These are phyloP conservation scores for Radopholus similis DNA, from an alignment of 1,140 invertebrate species.

Conservation along the genomic window DNA sequence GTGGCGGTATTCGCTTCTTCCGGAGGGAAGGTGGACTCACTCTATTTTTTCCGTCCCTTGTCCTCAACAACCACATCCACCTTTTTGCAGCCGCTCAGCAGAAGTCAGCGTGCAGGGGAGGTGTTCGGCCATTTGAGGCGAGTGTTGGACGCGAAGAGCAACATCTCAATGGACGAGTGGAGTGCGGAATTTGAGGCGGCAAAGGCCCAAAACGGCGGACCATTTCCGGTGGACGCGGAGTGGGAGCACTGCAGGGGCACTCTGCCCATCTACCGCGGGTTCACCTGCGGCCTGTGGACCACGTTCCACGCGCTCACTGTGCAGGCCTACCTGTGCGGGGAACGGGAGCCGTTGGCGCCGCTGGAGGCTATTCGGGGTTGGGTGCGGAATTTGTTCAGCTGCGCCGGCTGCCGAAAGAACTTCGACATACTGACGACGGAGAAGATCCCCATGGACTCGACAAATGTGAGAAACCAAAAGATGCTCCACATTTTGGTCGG, in stretches of 20 bases:
- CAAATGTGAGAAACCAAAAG: too few relatives aligned
- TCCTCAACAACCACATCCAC: too few relatives aligned
- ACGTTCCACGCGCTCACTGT: constrained; percentile 89
- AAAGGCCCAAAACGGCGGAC: constrained; percentile 35
- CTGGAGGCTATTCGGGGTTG: constrained; percentile 59
- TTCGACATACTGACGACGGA: constrained; percentile 60
- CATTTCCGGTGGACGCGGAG: constrained; percentile 63
- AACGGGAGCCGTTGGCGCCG: constrained; percentile 1
- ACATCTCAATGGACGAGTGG: constrained; percentile 34
- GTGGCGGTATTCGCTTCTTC: constrained; percentile 5
- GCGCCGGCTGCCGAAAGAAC: constrained; percentile 52
- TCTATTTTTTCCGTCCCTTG: too few relatives aligned
- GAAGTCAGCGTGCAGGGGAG: constrained; percentile 20
- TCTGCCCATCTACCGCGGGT: constrained; percentile 71
- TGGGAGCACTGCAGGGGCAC: constrained; percentile 83
- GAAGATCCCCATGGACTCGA: constrained; percentile 54
- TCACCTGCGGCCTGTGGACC: constrained; percentile 91
- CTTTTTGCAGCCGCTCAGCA: constrained; percentile 16
- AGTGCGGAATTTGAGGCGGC: constrained; percentile 27
- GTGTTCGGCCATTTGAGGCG: constrained; percentile 20
- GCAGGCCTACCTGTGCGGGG: constrained; percentile 66
- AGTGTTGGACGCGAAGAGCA: constrained; percentile 26
- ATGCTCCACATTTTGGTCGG: too few relatives aligned
- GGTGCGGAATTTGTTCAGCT: constrained; percentile 58
- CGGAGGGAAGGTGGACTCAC: background rate